Conservation (phyloP, 2,888 invertebrate genomes). For the Himalopsyche anomala region DNA sequence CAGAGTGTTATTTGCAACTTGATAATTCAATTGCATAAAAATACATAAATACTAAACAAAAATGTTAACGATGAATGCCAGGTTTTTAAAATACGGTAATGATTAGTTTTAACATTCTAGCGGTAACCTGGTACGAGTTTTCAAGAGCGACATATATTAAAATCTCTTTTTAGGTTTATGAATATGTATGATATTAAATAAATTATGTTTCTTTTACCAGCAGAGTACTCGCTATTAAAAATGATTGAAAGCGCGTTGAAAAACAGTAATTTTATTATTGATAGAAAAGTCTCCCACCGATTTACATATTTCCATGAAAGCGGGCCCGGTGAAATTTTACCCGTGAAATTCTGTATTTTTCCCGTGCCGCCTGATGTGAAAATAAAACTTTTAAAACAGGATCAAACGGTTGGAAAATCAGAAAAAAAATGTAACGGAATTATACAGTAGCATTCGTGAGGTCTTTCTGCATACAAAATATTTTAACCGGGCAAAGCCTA, state of each 20-base stretch:
- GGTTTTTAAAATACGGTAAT: too few species aligned
- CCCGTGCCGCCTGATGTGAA: not conserved
- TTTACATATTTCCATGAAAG: not conserved
- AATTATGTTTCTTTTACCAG: too few species aligned
- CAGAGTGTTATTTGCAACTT: too few species aligned
- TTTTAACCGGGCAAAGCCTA: not conserved
- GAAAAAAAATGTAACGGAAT: not conserved
- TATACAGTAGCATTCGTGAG: not conserved
- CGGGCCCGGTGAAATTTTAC: not conserved
- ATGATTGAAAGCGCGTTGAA: not conserved
- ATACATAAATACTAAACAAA: too few species aligned
- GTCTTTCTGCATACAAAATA: not conserved
- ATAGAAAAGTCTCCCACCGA: not conserved
- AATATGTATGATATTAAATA: not conserved
- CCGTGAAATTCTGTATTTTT: not conserved
- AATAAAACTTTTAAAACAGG: not conserved
- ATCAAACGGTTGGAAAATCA: constrained; percentile 6
- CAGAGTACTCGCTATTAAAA: not conserved
- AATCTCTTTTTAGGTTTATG: not conserved
- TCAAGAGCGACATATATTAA: not conserved
- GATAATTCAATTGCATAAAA: too few species aligned
- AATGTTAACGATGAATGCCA: too few species aligned
- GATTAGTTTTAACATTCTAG: too few species aligned
- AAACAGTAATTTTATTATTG: constrained; percentile 1
- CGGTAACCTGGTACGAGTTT: too few species aligned